These are phyloP conservation scores for Aviceda subcristata DNA, from an alignment of 2,113 vertebrate genomes.

Conservation along the genomic window DNA sequence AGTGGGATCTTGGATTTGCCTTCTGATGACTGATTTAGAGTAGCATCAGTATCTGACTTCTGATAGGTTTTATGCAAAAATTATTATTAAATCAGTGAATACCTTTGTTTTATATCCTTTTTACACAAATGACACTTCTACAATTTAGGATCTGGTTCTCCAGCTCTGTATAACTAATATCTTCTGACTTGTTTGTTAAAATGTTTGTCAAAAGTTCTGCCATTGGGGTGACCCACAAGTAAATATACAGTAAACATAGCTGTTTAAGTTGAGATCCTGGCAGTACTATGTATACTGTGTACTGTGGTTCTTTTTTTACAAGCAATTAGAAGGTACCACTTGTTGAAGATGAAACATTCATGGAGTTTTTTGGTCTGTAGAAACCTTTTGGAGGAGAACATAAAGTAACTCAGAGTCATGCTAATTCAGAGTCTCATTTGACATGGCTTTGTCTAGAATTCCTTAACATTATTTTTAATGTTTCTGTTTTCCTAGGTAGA, in stretches of 20 bases:
- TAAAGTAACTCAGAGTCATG: not conserved
- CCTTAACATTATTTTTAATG: not conserved
- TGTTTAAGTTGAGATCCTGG: not conserved
- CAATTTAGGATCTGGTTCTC: not conserved
- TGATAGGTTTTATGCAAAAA: not conserved
- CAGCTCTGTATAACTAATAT: not conserved
- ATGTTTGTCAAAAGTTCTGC: not conserved
- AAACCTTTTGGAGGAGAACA: not conserved
- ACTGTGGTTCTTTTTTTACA: not conserved
- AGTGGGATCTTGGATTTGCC: not conserved
- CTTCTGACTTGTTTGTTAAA: not conserved
- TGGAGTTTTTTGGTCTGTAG: not conserved
- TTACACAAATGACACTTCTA: not conserved
- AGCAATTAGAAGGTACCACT: not conserved
- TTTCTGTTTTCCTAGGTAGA: conserved; percentile 82
- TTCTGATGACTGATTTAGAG: not conserved
- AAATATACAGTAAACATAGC: not conserved
- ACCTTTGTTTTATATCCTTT: not conserved
- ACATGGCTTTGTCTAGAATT: not conserved
- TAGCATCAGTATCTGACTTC: not conserved
- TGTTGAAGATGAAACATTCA: not conserved
- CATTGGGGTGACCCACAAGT: not conserved
- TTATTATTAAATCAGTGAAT: not conserved
- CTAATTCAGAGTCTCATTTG: not conserved
- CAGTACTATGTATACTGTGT: not conserved